phyloP scores from a whole-genome alignment of 1,140 invertebrate species.

The Cydia pomonella region DNA sequence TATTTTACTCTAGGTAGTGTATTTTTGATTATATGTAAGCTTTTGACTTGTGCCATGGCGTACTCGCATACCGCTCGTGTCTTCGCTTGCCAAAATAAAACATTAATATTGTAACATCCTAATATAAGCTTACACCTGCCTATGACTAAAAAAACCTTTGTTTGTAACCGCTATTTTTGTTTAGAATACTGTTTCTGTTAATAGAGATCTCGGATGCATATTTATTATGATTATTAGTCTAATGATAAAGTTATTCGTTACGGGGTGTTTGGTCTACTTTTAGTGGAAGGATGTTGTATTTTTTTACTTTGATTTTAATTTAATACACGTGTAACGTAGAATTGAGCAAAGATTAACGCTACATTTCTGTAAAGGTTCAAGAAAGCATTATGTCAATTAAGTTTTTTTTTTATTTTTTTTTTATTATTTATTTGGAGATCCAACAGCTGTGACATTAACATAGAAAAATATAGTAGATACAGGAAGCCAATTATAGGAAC shows the following conservation, averaged over 20 bases:
- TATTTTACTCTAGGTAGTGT: too few relatives aligned
- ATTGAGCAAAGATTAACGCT: not conserved
- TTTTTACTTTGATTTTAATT: not conserved
- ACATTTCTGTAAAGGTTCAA: not conserved
- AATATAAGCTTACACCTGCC: constrained; percentile 64
- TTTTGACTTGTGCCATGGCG: constrained; percentile 40
- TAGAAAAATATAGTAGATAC: too few relatives aligned
- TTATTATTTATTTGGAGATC: too few relatives aligned
- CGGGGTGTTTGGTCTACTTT: not conserved
- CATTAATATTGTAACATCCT: constrained; percentile 71
- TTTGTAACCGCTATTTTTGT: constrained; percentile 32
- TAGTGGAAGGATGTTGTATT: not conserved
- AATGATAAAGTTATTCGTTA: not conserved
- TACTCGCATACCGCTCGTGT: constrained; percentile 45
- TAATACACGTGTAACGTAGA: not conserved
- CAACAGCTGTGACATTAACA: too few relatives aligned
- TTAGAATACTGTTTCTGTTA: not conserved
- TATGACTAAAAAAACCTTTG: constrained; percentile 33
- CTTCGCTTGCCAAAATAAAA: constrained; percentile 75
- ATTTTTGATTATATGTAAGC: not conserved
- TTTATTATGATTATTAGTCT: not conserved
- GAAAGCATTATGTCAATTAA: not conserved
- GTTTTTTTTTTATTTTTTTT: too few relatives aligned
- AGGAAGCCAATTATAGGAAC: too few relatives aligned
- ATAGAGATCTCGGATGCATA: constrained; percentile 7